Evolutionary conservation across 2,797 vertebrate genomes (phyloP).

Genomic region (Gila robusta): DNA sequence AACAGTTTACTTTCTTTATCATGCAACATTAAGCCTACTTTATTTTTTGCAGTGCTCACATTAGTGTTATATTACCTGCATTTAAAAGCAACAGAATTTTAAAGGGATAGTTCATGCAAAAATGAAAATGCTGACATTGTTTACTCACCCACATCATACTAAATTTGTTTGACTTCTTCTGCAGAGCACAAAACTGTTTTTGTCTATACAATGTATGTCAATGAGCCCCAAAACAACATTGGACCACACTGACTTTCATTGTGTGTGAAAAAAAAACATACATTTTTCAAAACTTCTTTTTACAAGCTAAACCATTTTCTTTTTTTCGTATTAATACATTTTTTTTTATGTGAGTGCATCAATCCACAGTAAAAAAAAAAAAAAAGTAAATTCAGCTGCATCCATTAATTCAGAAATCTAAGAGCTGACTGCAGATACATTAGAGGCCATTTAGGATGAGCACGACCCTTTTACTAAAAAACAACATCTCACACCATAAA

Average conservation of each 20-base stretch:
- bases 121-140: neutral
- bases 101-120: neutral
- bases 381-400: conserved; percentile 1
- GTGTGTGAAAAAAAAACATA: neutral
- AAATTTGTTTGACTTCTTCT: neutral
- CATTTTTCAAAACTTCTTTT: neutral
- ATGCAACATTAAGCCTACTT: conserved; percentile 16
- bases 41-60: conserved; percentile 3
- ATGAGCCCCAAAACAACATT: neutral
- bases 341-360: neutral
- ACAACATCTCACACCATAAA: conserved; percentile 27
- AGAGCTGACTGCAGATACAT: conserved; percentile 24
- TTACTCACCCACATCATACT: neutral
- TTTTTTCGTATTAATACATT: neutral
- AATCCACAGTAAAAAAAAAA: neutral
- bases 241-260: neutral
- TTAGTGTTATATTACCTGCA: conserved; percentile 13
- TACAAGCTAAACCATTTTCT: neutral
- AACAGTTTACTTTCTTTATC: conserved; percentile 8
- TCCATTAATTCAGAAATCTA: neutral
- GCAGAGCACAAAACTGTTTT: neutral
- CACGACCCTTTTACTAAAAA: conserved; percentile 40
- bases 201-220: neutral
- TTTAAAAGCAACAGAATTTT: conserved; percentile 3
- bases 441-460: conserved; percentile 12